Evolutionary conservation across 1,140 invertebrate genomes (phyloP), one percentile per base, ranked within the genome.

Genomic region (Drosophila nebulosa): DNA sequence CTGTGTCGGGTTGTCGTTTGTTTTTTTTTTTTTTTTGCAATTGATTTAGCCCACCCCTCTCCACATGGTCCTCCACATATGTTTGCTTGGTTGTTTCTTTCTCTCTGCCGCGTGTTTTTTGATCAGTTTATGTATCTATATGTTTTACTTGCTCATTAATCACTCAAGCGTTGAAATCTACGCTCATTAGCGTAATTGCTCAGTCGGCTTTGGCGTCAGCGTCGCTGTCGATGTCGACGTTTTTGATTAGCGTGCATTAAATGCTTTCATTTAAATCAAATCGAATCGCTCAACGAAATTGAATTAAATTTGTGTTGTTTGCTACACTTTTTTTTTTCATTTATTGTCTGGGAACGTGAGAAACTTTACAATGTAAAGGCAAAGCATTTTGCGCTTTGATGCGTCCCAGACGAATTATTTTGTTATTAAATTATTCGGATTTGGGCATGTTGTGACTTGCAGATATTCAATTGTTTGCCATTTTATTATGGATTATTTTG

Each of bases 251-350:
- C 83, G 83, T 83, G 83, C 83, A 86, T 86, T 86, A 86, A 86
- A 86, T 88, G 78, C 83, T 88, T 86, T 86, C 74, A 88, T 86
- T 86, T 86, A 86, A 86, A 86, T 86, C 83, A 78, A 85, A 88
- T 85, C 78, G 61, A 86, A 77, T 77, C 73, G 68, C 69, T 75
- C 24, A 57, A 58, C 39, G 64, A 72, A 73, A 73, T 64, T 65
- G 56, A 35, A 12, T 53, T 52, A 46, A 46, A 46, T 46, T 46
- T 21, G 35, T 14, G 9, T 59, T 60, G 10, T 60, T 52, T 39
- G 10, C 42, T 59, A 55, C 24, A 22, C 9, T 61, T 26, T 26
- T 10, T 21, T 50, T 70, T 65, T 69, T 64, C 3, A n/a, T 22
- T 50, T 65, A 16, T 60, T 42, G 65, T 63, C 69, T 73, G 69